phyloP scores from a whole-genome alignment of 2,888 invertebrate genomes.

The Hylaea fasciaria region DNA sequence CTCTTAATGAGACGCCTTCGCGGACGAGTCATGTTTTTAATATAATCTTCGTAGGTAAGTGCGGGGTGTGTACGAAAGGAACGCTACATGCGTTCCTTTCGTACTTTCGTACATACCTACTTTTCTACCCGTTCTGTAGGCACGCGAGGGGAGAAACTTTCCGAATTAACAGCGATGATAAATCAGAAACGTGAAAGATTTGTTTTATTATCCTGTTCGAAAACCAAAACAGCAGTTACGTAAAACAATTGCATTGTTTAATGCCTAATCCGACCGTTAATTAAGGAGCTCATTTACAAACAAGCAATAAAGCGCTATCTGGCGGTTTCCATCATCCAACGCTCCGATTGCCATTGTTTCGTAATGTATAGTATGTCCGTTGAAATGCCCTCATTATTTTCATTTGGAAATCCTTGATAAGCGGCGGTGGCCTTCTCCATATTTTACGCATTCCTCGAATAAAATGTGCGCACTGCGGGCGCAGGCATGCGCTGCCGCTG shows the following conservation, averaged over 20 bases:
- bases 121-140: background rate
- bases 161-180: constrained; percentile 28
- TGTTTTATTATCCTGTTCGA: constrained; percentile 16
- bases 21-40: constrained; percentile 28
- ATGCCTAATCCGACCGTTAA: constrained; percentile 18
- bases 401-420: constrained; percentile 19
- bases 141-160: constrained; percentile 15
- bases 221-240: constrained; percentile 5
- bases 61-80: background rate
- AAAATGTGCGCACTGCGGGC: too few species aligned
- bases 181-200: constrained; percentile 17
- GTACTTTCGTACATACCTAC: too few species aligned
- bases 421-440: constrained; percentile 25
- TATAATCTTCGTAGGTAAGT: constrained; percentile 12
- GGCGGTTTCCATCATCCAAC: constrained; percentile 19
- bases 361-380: constrained; percentile 23
- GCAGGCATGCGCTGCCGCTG: constrained; percentile 35
- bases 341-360: constrained; percentile 25
- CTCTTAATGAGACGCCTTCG: constrained; percentile 16
- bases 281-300: constrained; percentile 20
- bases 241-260: constrained; percentile 11
- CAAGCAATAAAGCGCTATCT: constrained; percentile 31
- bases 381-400: constrained; percentile 25
- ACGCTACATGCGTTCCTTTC: too few species aligned
- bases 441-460: constrained; percentile 24